Base-by-base conservation (phyloP, 2,113 vertebrate species). In the Gasterosteus nipponicus region DNA sequence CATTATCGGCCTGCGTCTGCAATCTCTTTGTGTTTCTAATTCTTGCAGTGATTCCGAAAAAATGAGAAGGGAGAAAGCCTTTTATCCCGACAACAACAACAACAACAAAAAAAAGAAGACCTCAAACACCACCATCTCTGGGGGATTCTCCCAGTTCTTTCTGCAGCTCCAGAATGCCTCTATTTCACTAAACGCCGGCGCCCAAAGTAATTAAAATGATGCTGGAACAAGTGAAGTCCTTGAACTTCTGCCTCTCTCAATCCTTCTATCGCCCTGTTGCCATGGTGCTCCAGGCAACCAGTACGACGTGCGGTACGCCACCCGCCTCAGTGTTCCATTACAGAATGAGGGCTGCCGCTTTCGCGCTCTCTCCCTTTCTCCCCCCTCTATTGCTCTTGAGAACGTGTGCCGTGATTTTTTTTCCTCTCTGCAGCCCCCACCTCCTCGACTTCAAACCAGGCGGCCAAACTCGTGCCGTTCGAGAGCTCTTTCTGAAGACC, bases 161-260 rank as follows among this genome's bases (percentile, higher is more conserved):
- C 68, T 22, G 56, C 71, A 63, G 41, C 57, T 73, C 19, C 56
- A 85, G 72, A 75, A 86, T 82, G 77, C 78, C 80, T 89, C 86
- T 78, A 62, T 86, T 86, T 84, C 82, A 33, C 81, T 81, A 86
- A 91, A 85, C 46, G 61, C 65, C 3, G 2, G 18, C 29, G 57
- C 84, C 65, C 59, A 80, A 77, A 83, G 77, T 91, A 91, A 91
- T 93, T 91, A 92, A 90, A 90, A 90, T 90, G 87, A 87, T 83
- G 75, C 88, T 85, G 77, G 88, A 92, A 91, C 87, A 93, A 93
- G 88, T 84, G 80, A 89, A 89, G 88, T 92, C 92, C 92, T 93
- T 93, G 91, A 93, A 93, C 91, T 85, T 79, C 86, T 35, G 18
- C 77, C 85, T 75, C 85, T 75, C 79, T 80, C 78, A 64, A 41